phyloP scores from a whole-genome alignment of 2,888 invertebrate species.

The Teleiodes luculella region DNA sequence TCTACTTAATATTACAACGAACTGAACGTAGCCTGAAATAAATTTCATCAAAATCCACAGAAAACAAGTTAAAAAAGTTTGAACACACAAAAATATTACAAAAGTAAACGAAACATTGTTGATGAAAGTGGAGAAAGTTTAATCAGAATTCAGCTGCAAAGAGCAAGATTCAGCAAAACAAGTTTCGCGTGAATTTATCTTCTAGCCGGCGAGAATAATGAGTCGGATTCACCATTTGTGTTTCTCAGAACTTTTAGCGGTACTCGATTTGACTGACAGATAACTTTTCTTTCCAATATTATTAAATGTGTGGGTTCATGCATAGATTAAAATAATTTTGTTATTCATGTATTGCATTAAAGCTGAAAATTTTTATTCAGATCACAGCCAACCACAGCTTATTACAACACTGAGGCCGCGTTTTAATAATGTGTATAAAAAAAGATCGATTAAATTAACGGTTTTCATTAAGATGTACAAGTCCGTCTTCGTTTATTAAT shows the following conservation, averaged over 20 bases:
- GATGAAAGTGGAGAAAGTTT: conserved; percentile 44
- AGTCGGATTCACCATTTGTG: conserved; percentile 35
- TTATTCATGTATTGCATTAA: no score
- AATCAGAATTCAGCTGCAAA: conserved; percentile 39
- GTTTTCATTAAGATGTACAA: no score
- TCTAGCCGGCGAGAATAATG: conserved; percentile 36
- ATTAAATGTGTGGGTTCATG: no score
- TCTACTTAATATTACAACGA: no score
- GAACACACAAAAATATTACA: conserved; percentile 22
- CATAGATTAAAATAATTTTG: no score
- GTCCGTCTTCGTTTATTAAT: no score
- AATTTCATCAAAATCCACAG: no score
- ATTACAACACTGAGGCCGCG: no score
- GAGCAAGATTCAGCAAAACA: conserved; percentile 23
- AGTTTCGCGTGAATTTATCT: conserved; percentile 34
- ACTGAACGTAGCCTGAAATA: no score
- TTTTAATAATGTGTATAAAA: no score
- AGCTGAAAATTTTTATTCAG: no score
- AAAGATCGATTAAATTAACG: background rate
- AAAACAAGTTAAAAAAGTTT: conserved; percentile 15
- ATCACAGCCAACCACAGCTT: no score
- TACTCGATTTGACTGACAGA: background rate
- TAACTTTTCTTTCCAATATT: background rate
- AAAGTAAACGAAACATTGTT: conserved; percentile 38
- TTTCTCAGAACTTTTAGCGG: conserved; percentile 22